Evolutionary conservation across 2,113 vertebrate species (phyloP).

Genomic region (Scophthalmus maximus): DNA sequence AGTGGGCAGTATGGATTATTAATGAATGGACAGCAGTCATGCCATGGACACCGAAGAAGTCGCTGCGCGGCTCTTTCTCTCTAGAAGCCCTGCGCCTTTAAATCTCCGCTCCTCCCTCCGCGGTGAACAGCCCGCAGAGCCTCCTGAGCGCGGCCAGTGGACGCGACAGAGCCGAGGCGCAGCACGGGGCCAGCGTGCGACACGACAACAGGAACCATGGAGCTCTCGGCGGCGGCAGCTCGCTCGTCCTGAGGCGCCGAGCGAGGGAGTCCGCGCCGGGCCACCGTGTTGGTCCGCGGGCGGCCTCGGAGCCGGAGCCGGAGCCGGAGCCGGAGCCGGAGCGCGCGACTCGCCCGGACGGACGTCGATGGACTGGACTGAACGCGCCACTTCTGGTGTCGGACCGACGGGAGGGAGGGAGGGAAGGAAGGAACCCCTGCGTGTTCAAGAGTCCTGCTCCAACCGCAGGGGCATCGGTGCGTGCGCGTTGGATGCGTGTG

Average conservation of each 20-base stretch:
- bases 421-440: conserved; percentile 60
- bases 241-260: not conserved
- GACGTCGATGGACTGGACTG: conserved; percentile 73
- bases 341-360: conserved; percentile 63
- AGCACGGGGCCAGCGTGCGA: conserved; percentile 58
- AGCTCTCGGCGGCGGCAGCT: conserved; percentile 44
- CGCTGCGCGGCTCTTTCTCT: not conserved
- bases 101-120: conserved; percentile 70
- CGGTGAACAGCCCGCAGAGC: conserved; percentile 78
- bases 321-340: conserved; percentile 26
- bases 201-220: conserved; percentile 52
- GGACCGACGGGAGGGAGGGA: conserved; percentile 42
- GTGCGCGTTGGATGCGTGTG: conserved; percentile 64
- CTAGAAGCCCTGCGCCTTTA: conserved; percentile 80
- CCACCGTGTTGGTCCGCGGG: conserved; percentile 3
- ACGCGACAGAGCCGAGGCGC: conserved; percentile 77
- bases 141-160: conserved; percentile 79
- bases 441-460: conserved; percentile 69
- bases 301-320: conserved; percentile 28
- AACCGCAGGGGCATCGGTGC: conserved; percentile 49
- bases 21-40: conserved; percentile 55
- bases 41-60: not conserved
- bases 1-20: no score
- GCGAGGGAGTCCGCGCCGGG: not conserved
- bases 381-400: conserved; percentile 50